Base-by-base conservation (phyloP, 1,140 invertebrate species). In the Aphelenchoides besseyi region DNA sequence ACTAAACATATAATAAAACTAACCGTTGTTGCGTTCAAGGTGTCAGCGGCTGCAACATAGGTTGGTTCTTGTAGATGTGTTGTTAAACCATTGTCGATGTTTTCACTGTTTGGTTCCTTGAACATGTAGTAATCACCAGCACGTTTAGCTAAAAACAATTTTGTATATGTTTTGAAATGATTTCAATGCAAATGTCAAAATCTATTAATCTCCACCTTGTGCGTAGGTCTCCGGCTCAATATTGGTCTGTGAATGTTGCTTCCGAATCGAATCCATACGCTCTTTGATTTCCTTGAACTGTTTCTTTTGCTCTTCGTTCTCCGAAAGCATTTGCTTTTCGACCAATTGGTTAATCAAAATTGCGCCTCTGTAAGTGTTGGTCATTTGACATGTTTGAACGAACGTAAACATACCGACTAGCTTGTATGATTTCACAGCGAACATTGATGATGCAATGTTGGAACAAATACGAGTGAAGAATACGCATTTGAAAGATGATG, bases 71-170 rank as follows among this genome's bases (percentile, higher is more conserved):
- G n/a, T n/a, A n/a, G n/a, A n/a, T n/a, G n/a, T n/a, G n/a, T n/a
- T n/a, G n/a, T n/a, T n/a, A n/a, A n/a, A n/a, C n/a, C n/a, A n/a
- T n/a, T n/a, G n/a, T n/a, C n/a, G n/a, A n/a, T n/a, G n/a, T n/a
- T n/a, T n/a, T n/a, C n/a, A n/a, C n/a, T n/a, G n/a, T n/a, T n/a
- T n/a, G n/a, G n/a, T n/a, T n/a, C n/a, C n/a, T 48, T 48, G 68
- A 83, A 84, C 82, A 83, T 83, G 69, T 83, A 83, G 68, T 83
- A 83, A 54, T 83, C 82, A 8, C 82, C 82, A 59, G 83, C 72
- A 32, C 81, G 70, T 75, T 84, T 83, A 1, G 82, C 82, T 83
- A 66, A 72, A 85, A 82, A 59, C 41, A 23, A 28, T n/a, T n/a
- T n/a, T n/a, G n/a, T n/a, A n/a, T n/a, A n/a, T n/a, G 52, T 8